Percentiles rank a stretch among this genome's conserved stretches.
phyloP scores from a whole-genome alignment of 2,113 vertebrate species.

The Embiotoca jacksoni region DNA sequence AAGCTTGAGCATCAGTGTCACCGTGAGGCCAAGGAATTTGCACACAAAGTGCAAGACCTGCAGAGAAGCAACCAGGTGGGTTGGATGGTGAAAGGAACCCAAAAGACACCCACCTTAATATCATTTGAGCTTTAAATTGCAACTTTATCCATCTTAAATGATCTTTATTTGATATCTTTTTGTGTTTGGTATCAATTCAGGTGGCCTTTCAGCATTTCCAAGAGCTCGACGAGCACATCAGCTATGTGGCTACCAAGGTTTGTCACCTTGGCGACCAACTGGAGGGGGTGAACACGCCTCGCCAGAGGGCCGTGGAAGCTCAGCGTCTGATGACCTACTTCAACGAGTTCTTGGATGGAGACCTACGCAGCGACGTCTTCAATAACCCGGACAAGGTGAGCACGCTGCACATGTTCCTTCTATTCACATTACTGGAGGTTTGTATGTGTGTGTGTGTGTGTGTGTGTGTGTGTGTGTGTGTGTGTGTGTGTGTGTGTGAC shows the following conservation, averaged over 20 bases:
- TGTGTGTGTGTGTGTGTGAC: slow-evolving; percentile 54
- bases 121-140: not conserved
- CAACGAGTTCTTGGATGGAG: slow-evolving; percentile 99
- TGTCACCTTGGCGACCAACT: slow-evolving; percentile 99
- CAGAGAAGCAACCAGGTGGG: slow-evolving; percentile 98
- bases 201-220: slow-evolving; percentile 99
- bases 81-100: not conserved
- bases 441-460: slow-evolving; percentile 48
- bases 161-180: not conserved
- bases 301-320: slow-evolving; percentile 97
- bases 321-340: slow-evolving; percentile 99
- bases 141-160: not conserved
- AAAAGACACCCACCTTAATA: not conserved
- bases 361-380: slow-evolving; percentile 98
- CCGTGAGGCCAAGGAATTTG: slow-evolving; percentile 98
- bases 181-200: slow-evolving; percentile 75
- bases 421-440: slow-evolving; percentile 13
- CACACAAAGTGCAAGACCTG: slow-evolving; percentile 97
- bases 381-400: slow-evolving; percentile 98
- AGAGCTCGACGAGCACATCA: slow-evolving; percentile 98
- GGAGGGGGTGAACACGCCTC: slow-evolving; percentile 98
- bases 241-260: slow-evolving; percentile 99
- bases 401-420: slow-evolving; percentile 11
- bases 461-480: slow-evolving; percentile 51
- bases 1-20: slow-evolving; percentile 98